Base-by-base conservation (phyloP, 2,888 invertebrate species). In the Chrysopilus asiliformis region DNA sequence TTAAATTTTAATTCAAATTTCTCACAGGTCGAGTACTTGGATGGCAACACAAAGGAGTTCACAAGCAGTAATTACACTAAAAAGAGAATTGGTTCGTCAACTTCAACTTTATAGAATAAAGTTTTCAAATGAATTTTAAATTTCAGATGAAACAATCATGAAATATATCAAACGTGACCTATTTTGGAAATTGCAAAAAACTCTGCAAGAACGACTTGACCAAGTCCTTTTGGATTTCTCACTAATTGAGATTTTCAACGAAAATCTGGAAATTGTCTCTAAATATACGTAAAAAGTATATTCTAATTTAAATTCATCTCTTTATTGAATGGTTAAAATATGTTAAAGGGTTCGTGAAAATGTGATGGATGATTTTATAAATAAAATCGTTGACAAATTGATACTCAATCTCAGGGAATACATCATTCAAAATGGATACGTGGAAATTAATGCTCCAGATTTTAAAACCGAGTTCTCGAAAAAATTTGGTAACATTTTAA, bases 161-260 rank as follows among this genome's bases (percentile, higher is more conserved):
- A 43, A 43, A 33, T 32, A 43, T 17, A 16, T 43, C 14, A 38
- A 40, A 34, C 30, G 27, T 15, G 40, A 43, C 25, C 32, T 43
- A 28, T 43, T 33, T 18, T 35, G 38, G 38, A 36, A 38, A 9
- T 28, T 43, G 9, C 32, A 40, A 31, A 34, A 43, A 34, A 19
- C 43, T 9, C 17, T 43, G n/a, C 32, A 40, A 5, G 27, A 26
- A n/a, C 35, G 38, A 17, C 28, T 43, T 13, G 30, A 43, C 32
- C 34, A 38, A 19, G 43, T 43, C 8, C 24, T 43, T 18, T 10
- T 38, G 17, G 43, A 43, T 28, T 43, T 38, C 26, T 30, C 29
- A 19, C 24, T 43, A 20, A 16, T 22, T 9, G 43, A 43, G 31
- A 30, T 43, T 15, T 43, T 43, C 17, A 18, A 33, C 26, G 43